Base-by-base conservation (phyloP, 1,140 invertebrate genomes). In the Potamilus streckersoni region DNA sequence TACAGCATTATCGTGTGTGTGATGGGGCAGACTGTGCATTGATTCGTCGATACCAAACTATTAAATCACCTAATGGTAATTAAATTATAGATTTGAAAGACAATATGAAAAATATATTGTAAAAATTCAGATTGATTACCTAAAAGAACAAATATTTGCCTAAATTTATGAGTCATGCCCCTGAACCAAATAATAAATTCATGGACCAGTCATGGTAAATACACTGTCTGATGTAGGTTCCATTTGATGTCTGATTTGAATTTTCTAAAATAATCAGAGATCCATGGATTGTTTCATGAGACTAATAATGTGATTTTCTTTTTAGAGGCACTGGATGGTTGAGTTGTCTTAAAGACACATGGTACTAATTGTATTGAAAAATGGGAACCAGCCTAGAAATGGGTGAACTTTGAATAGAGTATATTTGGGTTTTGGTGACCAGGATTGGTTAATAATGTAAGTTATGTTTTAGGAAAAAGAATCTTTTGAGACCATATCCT, bases 1-100 rank as follows among this genome's bases (percentile, higher is more conserved):
- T 99, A 69, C 95, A 97, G 90, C 98, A 99, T 91, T 99, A 99
- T 89, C 94, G 96, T 90, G 96, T 97, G 31, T 96, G 96, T 69
- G 97, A 99, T 90, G 95, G 96, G 74, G 97, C 97, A 64, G 94
- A 94, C 79, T 92, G 99, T 55, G 98, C 95, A 88, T 92, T 99
- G 82, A 95, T 99, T 64, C 96, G 97, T 49, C 81, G 81, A 97
- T 97, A 91, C 94, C 96, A 91, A 96, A 96, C 71, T 78, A 79
- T 85, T 71, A 82, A 85, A 79, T 86, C 83, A 73, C 80, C 86
- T 59, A 86, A 86, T 79, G 86, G 85, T 86, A 68, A 81, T 80
- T 57, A 16, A 57, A 38, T 78, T 73, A 49, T n/a, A 60, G 16
- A 3, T 62, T 58, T 49, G 19, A 62, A 20, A 20, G 19, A 72